These are phyloP conservation scores for Paedocypris micromegethes DNA, from an alignment of 2,797 vertebrate species.

Conservation along the genomic window DNA sequence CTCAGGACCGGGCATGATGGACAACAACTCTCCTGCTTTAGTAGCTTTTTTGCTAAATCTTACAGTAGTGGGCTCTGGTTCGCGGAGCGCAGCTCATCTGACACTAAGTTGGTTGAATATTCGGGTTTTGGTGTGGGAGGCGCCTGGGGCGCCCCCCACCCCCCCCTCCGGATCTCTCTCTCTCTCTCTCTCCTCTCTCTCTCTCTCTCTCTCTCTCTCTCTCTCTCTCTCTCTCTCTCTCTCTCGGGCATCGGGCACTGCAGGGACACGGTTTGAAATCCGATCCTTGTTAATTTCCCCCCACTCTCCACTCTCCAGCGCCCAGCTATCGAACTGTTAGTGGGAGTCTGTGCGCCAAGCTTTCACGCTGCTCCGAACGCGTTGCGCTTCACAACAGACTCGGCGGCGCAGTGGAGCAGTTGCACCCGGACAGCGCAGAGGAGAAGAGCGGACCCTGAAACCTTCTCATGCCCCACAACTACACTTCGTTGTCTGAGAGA, in stretches of 20 bases:
- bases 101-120: conserved; percentile 47
- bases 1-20: not conserved
- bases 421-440: conserved; percentile 44
- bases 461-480: not conserved
- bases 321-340: conserved; percentile 42
- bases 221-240: conserved; percentile 39
- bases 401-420: conserved; percentile 56
- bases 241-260: conserved; percentile 48
- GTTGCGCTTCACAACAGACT: conserved; percentile 53
- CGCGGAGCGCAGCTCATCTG: conserved; percentile 43
- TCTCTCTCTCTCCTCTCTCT: conserved; percentile 26
- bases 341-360: conserved; percentile 49
- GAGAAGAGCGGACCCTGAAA: conserved; percentile 3
- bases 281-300: conserved; percentile 51
- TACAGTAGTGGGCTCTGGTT: conserved; percentile 15
- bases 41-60: conserved; percentile 35
- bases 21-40: conserved; percentile 23
- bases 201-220: conserved; percentile 41
- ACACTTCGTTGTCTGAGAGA: conserved; percentile 1
- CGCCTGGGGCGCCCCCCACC: conserved; percentile 34
- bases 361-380: conserved; percentile 51
- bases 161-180: conserved; percentile 3
- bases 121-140: conserved; percentile 49
- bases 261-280: conserved; percentile 56
- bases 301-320: conserved; percentile 28